These are phyloP conservation scores for Sylvilagus bachmani DNA, from an alignment of 2,113 vertebrate genomes.

Conservation along the genomic window DNA sequence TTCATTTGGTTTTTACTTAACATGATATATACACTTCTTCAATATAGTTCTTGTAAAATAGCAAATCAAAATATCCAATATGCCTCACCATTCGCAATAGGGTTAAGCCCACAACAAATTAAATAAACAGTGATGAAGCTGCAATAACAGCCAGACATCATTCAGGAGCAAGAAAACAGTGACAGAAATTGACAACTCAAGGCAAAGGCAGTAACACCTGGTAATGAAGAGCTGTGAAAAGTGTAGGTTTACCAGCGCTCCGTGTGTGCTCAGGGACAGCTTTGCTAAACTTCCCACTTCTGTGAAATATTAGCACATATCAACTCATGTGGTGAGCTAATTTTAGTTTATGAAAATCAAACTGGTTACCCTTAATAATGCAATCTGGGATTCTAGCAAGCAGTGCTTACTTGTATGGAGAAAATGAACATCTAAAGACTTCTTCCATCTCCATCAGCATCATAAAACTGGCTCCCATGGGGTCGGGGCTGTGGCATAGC, in stretches of 20 bases:
- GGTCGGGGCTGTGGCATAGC: too few species aligned
- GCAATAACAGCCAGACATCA: conserved; percentile 34
- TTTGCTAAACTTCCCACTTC: not conserved
- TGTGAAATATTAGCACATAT: not conserved
- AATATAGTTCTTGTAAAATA: conserved; percentile 10
- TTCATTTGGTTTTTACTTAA: not conserved
- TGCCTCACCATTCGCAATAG: not conserved
- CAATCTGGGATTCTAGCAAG: not conserved
- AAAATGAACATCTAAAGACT: conserved; percentile 53
- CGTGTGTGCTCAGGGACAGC: not conserved
- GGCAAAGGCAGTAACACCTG: not conserved
- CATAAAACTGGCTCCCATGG: not conserved
- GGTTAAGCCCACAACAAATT: conserved; percentile 28
- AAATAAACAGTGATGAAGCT: conserved; percentile 6
- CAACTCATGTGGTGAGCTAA: conserved; percentile 16
- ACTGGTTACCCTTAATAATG: conserved; percentile 43
- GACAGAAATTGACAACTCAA: conserved; percentile 12
- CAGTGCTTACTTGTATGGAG: not conserved
- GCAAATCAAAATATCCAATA: conserved; percentile 1
- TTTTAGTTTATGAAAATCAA: conserved; percentile 43
- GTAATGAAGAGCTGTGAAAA: conserved; percentile 9
- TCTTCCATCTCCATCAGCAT: not conserved
- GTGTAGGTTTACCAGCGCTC: not conserved
- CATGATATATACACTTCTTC: not conserved
- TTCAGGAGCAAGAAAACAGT: conserved; percentile 48